These are phyloP conservation scores for Falco naumanni DNA, from an alignment of 2,797 vertebrate species.

Conservation along the genomic window DNA sequence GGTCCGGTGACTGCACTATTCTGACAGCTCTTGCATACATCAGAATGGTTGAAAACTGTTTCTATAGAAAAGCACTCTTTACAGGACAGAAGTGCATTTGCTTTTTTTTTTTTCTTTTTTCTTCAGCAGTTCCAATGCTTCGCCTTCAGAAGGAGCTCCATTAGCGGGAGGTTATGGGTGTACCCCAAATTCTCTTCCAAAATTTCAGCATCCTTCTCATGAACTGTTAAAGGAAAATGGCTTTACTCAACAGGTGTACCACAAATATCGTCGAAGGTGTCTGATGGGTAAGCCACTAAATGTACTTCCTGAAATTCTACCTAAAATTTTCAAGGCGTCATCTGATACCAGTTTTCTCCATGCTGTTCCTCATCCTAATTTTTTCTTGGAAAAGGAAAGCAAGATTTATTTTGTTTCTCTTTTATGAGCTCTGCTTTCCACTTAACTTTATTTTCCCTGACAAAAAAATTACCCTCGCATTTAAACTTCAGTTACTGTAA, in stretches of 20 bases:
- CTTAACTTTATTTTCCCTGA: not conserved
- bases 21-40: not conserved
- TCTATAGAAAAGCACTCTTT: not conserved
- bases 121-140: constrained; percentile 88
- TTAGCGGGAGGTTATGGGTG: constrained; percentile 83
- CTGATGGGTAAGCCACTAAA: constrained; percentile 82
- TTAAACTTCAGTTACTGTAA: not conserved
- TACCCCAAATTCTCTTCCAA: constrained; percentile 90
- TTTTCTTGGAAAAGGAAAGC: not conserved
- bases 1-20: not conserved
- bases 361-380: not conserved
- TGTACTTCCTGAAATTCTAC: not conserved
- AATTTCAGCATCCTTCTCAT: constrained; percentile 94
- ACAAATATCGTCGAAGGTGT: constrained; percentile 91
- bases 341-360: not conserved
- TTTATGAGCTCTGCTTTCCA: not conserved
- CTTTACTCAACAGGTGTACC: constrained; percentile 95
- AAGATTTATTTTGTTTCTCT: not conserved
- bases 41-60: not conserved
- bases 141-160: constrained; percentile 85
- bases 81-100: not conserved
- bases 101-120: not conserved
- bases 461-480: not conserved
- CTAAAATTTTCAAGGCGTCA: not conserved
- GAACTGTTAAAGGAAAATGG: constrained; percentile 92